These are phyloP conservation scores for Tenthredo distinguenda DNA, from an alignment of 2,888 invertebrate species.

Conservation along the genomic window DNA sequence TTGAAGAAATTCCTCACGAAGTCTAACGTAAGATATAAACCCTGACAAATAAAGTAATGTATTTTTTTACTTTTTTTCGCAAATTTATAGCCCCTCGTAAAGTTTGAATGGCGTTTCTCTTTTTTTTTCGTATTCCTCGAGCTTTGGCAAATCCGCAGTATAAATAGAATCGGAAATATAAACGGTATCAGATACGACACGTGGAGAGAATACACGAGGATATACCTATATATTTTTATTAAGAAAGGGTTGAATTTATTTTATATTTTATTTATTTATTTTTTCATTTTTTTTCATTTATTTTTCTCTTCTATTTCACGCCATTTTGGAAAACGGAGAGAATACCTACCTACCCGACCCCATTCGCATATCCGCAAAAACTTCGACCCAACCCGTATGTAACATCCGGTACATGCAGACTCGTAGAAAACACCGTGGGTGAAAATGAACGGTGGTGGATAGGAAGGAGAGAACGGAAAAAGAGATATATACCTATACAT, in stretches of 20 bases:
- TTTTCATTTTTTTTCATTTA: background rate
- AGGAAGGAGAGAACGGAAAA: background rate
- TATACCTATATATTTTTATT: background rate
- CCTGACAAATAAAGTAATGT: no score
- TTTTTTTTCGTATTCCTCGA: no score
- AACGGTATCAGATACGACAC: background rate
- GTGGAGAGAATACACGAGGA: background rate
- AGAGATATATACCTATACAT: background rate
- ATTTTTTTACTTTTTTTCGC: no score
- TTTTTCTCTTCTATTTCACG: no score
- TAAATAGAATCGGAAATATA: no score
- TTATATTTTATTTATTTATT: background rate
- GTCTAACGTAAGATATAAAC: no score
- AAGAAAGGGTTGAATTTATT: background rate
- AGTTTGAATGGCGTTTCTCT: no score
- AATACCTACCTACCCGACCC: no score
- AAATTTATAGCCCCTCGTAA: no score
- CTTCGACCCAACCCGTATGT: background rate
- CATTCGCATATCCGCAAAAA: background rate
- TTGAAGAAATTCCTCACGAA: no score
- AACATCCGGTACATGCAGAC: background rate
- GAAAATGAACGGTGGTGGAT: background rate
- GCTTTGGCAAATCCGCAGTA: no score
- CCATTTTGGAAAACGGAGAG: no score
- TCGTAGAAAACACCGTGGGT: background rate